Percentiles rank a stretch among this genome's conserved stretches.
Conservation (phyloP, 2,113 vertebrate genomes). For the Chascanopsetta lugubris region DNA sequence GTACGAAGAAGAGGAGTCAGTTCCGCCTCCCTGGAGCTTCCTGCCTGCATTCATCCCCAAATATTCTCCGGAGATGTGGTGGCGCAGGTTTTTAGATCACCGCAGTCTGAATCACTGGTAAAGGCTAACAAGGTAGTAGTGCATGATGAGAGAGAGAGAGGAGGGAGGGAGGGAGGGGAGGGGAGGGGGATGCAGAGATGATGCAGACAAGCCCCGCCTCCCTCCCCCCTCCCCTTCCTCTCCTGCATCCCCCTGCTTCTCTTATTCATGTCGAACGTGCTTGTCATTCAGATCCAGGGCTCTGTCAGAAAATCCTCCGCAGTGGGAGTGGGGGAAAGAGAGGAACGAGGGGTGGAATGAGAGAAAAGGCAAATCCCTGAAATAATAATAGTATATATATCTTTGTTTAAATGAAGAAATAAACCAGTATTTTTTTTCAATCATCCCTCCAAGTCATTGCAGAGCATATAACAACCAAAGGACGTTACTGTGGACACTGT, state of each 20-base stretch:
- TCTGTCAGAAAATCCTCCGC: conserved; percentile 46
- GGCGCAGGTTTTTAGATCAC: background rate
- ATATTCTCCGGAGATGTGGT: conserved; percentile 13
- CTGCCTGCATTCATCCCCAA: conserved; percentile 13
- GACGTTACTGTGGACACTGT: background rate
- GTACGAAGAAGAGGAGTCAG: conserved; percentile 2
- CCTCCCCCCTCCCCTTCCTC: conserved; percentile 1
- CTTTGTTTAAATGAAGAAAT: background rate
- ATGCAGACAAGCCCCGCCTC: conserved; percentile 51
- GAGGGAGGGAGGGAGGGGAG: background rate
- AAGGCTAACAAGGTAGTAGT: conserved; percentile 13
- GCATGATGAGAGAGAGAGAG: conserved; percentile 6
- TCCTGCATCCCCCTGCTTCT: background rate
- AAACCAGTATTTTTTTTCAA: background rate
- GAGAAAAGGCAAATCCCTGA: background rate
- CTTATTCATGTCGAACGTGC: conserved; percentile 45
- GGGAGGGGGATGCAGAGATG: conserved; percentile 33
- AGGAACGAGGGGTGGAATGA: background rate
- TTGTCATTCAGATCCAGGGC: conserved; percentile 56
- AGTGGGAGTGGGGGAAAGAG: too few relatives aligned
- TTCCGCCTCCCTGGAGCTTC: conserved; percentile 18
- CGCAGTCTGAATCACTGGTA: conserved; percentile 44
- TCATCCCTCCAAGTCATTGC: background rate
- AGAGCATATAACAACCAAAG: background rate
- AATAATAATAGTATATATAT: background rate